These are phyloP conservation scores for Calephelis nemesis DNA, from an alignment of 1,140 invertebrate genomes.

Conservation along the genomic window DNA sequence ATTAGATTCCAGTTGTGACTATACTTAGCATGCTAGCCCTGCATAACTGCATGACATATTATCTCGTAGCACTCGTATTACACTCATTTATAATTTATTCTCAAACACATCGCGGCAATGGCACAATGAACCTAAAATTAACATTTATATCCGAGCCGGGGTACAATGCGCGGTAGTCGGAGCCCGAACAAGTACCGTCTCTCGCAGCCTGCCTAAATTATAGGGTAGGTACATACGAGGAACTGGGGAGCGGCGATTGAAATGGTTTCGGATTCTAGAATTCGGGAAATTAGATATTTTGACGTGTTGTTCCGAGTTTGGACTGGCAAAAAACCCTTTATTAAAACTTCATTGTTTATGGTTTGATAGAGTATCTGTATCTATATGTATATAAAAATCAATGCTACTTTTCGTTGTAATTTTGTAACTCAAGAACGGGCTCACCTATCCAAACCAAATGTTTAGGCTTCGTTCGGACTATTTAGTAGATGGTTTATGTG, in stretches of 20 bases:
- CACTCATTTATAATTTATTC: slow-evolving; percentile 54
- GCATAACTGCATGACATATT: slow-evolving; percentile 23
- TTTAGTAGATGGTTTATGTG: too few species aligned
- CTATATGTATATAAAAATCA: too few species aligned
- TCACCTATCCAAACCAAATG: too few species aligned
- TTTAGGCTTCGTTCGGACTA: too few species aligned
- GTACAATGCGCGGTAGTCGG: slow-evolving; percentile 38
- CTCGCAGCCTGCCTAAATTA: slow-evolving; percentile 37
- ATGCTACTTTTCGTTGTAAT: too few species aligned
- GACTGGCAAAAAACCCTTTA: background rate
- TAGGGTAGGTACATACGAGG: slow-evolving; percentile 34
- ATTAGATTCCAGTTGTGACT: background rate
- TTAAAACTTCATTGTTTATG: background rate
- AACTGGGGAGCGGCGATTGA: slow-evolving; percentile 30
- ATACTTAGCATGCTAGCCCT: background rate
- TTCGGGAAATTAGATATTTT: slow-evolving; percentile 12
- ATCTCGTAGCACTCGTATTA: slow-evolving; percentile 36
- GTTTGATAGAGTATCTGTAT: too few species aligned
- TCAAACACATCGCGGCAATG: slow-evolving; percentile 51
- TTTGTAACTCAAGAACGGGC: too few species aligned
- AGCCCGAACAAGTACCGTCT: slow-evolving; percentile 39
- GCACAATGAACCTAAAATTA: slow-evolving; percentile 49
- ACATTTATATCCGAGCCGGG: slow-evolving; percentile 43
- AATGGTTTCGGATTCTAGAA: slow-evolving; percentile 28
- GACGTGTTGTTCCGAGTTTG: background rate